Evolutionary conservation across 2,797 vertebrate genomes (phyloP), one percentile per base, ranked within the genome.

Genomic region (Onychomys leucogaster): DNA sequence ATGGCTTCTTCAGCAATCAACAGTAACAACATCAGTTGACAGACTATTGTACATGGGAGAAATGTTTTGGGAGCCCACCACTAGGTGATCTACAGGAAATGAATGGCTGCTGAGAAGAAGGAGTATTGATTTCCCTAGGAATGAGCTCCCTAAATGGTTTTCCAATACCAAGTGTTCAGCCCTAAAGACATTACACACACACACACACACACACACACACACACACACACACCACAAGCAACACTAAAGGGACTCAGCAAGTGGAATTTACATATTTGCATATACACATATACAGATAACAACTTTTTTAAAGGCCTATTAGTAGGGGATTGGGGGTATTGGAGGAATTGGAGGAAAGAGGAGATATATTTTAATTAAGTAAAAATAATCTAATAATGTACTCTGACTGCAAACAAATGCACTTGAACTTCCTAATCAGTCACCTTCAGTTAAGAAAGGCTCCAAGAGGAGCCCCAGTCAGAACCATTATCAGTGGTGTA

Each of bases 341-440:
- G 65, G 65, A 34, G 6, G 16, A 17, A 59, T 59, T 67, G 65
- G 65, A 34, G 6, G 34, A 17, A 71, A 71, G 8, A 71, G 69
- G 3, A 71, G 17, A n/a, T 69, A 69, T 69, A 69, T 69, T 69
- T 69, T 17, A 21, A 37, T 37, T 37, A 71, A 37, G 37, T 37
- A 71, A 37, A 71, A 37, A 71, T 71, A 37, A 89, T 71, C 52
- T 19, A 80, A 29, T 32, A 21, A 90, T 13, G 7, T 80, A 84
- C 10, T 65, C 14, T 46, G 61, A 80, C 46, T 94, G 41, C 84
- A 75, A 93, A 90, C 27, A 37, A 88, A 93, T 91, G 29, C 19
- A 34, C 29, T 83, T 90, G 83, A 77, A 88, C 69, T 71, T 94
- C 83, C 92, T 94, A 34, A 91, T 32, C 41, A 46, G 67, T 73